Percentiles rank a stretch among this genome's conserved stretches.
Evolutionary conservation across 2,113 vertebrate genomes (phyloP).

Genomic region (Paradoxurus hermaphroditus): DNA sequence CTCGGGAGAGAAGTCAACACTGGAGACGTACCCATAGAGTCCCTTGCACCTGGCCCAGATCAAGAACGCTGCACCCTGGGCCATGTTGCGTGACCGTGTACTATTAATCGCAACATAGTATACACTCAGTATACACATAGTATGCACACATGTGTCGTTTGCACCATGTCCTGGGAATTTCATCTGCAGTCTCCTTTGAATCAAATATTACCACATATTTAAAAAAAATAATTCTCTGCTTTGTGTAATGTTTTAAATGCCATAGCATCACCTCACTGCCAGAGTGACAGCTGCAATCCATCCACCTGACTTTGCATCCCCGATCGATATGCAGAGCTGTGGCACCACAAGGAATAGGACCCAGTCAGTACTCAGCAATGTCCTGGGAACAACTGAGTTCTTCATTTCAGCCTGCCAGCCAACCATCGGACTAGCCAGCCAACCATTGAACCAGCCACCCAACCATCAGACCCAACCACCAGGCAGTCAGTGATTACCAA

Average conservation of each 20-base stretch:
- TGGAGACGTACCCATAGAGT: neutral
- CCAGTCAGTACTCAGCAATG: neutral
- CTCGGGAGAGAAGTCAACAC: neutral
- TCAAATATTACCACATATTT: no score
- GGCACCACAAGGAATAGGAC: neutral
- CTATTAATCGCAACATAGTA: accelerated
- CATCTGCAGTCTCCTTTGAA: neutral
- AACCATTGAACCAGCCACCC: no score
- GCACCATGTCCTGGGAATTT: neutral
- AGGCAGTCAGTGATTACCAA: neutral
- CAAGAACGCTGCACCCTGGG: no score
- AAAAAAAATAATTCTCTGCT: neutral
- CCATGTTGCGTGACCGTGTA: accelerated
- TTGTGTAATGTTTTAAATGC: neutral
- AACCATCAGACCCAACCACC: neutral
- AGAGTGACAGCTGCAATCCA: neutral
- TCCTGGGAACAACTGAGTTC: neutral
- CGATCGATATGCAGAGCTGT: no score
- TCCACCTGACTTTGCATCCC: no score
- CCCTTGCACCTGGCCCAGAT: neutral
- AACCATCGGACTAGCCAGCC: no score
- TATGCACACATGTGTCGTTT: accelerated
- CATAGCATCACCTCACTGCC: accelerated
- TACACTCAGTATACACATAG: neutral
- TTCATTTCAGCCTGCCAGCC: no score